Conservation (phyloP, 2,888 invertebrate species). For the Digitonthophagus gazella region DNA sequence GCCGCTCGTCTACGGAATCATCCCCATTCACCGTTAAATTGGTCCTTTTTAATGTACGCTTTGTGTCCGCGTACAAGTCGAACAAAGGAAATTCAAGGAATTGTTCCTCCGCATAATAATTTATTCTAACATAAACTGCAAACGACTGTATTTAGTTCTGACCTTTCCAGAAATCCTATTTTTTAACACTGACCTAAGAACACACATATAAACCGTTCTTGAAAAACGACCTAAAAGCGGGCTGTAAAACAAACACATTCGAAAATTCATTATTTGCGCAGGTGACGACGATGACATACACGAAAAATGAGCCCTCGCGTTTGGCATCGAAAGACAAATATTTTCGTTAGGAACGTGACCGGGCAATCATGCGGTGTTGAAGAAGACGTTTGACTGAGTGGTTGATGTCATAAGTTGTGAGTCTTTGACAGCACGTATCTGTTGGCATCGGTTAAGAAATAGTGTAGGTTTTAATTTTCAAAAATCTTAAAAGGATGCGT, state of each 20-base stretch:
- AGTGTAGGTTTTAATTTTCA: neutral
- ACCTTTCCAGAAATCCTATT: neutral
- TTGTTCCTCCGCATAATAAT: no score
- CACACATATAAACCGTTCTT: neutral
- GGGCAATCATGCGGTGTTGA: neutral
- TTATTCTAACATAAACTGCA: neutral
- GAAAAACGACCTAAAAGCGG: neutral
- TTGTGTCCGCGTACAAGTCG: no score
- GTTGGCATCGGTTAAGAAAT: neutral
- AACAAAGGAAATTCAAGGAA: no score
- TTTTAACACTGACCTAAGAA: neutral
- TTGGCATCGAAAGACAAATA: neutral
- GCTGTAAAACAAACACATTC: neutral
- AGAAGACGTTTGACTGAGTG: neutral
- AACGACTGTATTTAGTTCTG: neutral
- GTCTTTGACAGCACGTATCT: neutral
- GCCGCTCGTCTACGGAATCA: neutral
- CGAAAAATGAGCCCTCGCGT: neutral
- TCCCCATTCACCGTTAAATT: neutral
- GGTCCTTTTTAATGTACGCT: neutral
- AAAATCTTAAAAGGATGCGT: no score
- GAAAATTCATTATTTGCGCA: neutral
- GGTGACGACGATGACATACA: neutral
- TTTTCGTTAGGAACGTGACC: neutral
- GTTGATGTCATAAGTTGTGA: neutral